phyloP scores from a whole-genome alignment of 2,888 invertebrate genomes.

The Pseudanteris insignis region DNA sequence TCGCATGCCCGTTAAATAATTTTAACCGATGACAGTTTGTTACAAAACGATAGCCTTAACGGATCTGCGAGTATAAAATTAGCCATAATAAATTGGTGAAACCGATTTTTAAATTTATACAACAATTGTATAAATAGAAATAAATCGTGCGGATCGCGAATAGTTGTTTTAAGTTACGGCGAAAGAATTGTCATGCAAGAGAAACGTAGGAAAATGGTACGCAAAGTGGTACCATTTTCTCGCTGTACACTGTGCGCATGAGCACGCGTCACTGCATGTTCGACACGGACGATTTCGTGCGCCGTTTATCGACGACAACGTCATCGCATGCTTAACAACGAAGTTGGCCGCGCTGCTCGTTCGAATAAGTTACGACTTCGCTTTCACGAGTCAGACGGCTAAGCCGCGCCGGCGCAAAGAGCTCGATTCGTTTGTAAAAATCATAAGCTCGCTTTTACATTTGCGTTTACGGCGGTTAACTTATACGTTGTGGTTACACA shows the following conservation, averaged over 20 bases:
- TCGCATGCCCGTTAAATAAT: slow-evolving; percentile 12
- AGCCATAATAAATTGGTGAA: too few species aligned
- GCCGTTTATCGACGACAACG: slow-evolving; percentile 39
- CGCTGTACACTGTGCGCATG: slow-evolving; percentile 5
- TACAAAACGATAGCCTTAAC: too few species aligned
- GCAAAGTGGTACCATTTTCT: slow-evolving; percentile 27
- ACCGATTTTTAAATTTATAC: too few species aligned
- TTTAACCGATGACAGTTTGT: background rate
- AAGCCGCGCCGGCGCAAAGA: too few species aligned
- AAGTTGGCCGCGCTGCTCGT: slow-evolving; percentile 26
- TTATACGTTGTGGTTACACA: slow-evolving; percentile 31
- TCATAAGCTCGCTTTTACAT: slow-evolving; percentile 26
- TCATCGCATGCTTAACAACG: too few species aligned
- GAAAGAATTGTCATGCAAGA: too few species aligned
- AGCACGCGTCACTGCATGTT: too few species aligned
- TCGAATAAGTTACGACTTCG: slow-evolving; percentile 33
- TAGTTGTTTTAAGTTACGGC: too few species aligned
- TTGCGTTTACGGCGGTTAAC: slow-evolving; percentile 18
- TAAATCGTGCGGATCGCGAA: too few species aligned
- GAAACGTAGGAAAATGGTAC: slow-evolving; percentile 6
- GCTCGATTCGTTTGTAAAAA: slow-evolving; percentile 37
- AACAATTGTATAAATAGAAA: too few species aligned
- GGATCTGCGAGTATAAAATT: too few species aligned
- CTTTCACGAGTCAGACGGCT: slow-evolving; percentile 24
- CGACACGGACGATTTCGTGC: slow-evolving; percentile 25